A percentile compares a stretch with the other conserved stretches of the same genome.
These are phyloP conservation scores for Sphaeramia orbicularis DNA, from an alignment of 2,797 vertebrate genomes.

Conservation along the genomic window DNA sequence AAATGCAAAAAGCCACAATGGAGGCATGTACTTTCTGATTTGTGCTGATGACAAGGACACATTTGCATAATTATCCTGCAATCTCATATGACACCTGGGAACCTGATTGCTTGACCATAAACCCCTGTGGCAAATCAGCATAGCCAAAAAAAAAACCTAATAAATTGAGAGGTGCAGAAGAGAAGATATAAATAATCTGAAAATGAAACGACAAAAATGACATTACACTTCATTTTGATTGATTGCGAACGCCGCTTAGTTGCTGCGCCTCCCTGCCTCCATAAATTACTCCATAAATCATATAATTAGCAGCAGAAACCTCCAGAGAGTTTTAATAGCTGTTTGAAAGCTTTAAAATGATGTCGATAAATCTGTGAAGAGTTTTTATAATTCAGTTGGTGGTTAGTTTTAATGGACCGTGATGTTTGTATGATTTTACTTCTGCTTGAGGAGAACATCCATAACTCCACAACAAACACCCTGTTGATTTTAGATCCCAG, in stretches of 20 bases:
- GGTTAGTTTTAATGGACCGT: slow-evolving; percentile 61
- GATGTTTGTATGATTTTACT: slow-evolving; percentile 62
- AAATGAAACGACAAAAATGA: slow-evolving; percentile 40
- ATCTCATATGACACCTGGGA: slow-evolving; percentile 28
- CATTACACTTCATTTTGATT: slow-evolving; percentile 58
- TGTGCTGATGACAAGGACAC: slow-evolving; percentile 34
- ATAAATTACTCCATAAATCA: slow-evolving; percentile 72
- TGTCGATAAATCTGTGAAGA: slow-evolving; percentile 54
- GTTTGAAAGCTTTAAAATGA: slow-evolving; percentile 56
- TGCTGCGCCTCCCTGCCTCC: slow-evolving; percentile 43
- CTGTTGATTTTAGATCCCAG: too few species aligned
- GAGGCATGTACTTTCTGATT: slow-evolving; percentile 18
- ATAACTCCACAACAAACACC: slow-evolving; percentile 1
- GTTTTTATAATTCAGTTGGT: slow-evolving; percentile 48
- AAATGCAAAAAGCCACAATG: not conserved
- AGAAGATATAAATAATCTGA: slow-evolving; percentile 34
- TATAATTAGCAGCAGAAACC: slow-evolving; percentile 59
- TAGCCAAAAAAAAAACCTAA: slow-evolving; percentile 13
- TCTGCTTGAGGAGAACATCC: slow-evolving; percentile 36
- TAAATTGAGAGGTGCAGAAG: slow-evolving; percentile 42
- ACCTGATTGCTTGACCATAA: slow-evolving; percentile 14
- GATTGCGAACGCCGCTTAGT: slow-evolving; percentile 44
- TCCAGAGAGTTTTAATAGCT: slow-evolving; percentile 35
- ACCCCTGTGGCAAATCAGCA: slow-evolving; percentile 11
- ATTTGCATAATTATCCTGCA: slow-evolving; percentile 28